These are phyloP conservation scores for Trichogramma pretiosum DNA, from an alignment of 1,140 invertebrate genomes.

Conservation along the genomic window DNA sequence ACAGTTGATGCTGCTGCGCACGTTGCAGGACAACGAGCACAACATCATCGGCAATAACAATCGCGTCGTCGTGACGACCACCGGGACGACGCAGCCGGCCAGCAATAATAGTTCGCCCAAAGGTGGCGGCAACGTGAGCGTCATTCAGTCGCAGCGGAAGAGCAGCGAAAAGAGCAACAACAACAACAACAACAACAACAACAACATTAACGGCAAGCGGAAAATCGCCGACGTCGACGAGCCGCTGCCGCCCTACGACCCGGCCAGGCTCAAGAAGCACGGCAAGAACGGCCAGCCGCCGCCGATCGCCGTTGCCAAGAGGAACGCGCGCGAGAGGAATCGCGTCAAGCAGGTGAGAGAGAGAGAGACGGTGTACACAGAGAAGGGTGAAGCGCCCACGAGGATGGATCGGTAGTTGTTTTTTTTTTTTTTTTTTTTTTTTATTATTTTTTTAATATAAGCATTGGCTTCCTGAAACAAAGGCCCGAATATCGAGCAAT, in stretches of 20 bases:
- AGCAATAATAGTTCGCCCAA: slow-evolving; percentile 30
- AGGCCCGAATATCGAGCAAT: too few species aligned
- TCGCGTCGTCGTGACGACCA: slow-evolving; percentile 22
- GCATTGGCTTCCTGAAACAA: too few species aligned
- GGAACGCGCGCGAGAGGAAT: slow-evolving; percentile 89
- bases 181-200: slow-evolving; percentile 23
- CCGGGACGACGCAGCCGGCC: slow-evolving; percentile 18
- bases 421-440: too few species aligned
- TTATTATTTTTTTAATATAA: too few species aligned
- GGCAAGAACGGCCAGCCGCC: slow-evolving; percentile 50
- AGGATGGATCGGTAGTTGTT: too few species aligned
- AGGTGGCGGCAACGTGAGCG: slow-evolving; percentile 18
- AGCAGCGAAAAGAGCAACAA: too few species aligned
- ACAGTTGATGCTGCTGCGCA: slow-evolving; percentile 38
- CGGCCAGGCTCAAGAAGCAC: slow-evolving; percentile 40
- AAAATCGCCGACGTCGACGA: neutral
- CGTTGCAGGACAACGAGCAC: slow-evolving; percentile 39
- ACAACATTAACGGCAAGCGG: slow-evolving; percentile 18
- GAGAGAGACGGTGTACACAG: too few species aligned
- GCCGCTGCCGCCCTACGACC: slow-evolving; percentile 38
- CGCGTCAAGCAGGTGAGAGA: slow-evolving; percentile 70
- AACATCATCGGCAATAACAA: slow-evolving; percentile 37
- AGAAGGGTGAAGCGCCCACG: too few species aligned
- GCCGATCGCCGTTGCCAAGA: slow-evolving; percentile 74
- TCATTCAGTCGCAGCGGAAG: slow-evolving; percentile 13